phyloP scores from a whole-genome alignment of 1,140 invertebrate genomes.

The Pogonomyrmex californicus region DNA sequence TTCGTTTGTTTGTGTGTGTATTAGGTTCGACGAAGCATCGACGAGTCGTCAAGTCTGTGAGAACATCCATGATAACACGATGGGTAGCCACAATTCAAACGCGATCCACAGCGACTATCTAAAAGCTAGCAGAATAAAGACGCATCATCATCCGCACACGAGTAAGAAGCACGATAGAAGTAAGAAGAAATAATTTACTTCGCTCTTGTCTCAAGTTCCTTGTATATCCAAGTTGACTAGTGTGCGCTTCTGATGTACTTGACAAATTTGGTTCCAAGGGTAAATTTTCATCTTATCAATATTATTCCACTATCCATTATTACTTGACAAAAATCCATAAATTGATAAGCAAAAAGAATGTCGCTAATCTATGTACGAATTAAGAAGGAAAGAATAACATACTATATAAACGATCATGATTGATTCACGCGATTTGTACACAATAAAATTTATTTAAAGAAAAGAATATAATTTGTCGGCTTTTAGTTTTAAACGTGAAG shows the following conservation, averaged over 20 bases:
- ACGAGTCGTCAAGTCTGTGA: conserved; percentile 84
- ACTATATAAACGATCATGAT: neutral
- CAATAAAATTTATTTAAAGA: conserved; percentile 50
- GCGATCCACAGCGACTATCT: conserved; percentile 76
- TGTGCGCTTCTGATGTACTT: conserved; percentile 18
- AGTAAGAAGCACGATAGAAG: conserved; percentile 83
- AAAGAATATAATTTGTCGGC: neutral
- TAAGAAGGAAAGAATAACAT: conserved; percentile 1
- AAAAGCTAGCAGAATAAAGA: conserved; percentile 82
- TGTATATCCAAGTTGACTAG: conserved; percentile 32
- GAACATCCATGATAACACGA: conserved; percentile 78
- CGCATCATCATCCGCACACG: conserved; percentile 80
- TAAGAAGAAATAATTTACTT: conserved; percentile 83
- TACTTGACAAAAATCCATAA: conserved; percentile 12
- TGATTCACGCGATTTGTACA: conserved; percentile 37
- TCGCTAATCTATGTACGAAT: neutral
- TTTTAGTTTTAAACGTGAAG: conserved; percentile 22
- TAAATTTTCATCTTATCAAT: conserved; percentile 58
- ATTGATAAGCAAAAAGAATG: neutral
- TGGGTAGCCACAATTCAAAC: conserved; percentile 79
- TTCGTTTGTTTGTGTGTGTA: conserved; percentile 82
- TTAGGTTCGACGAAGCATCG: conserved; percentile 85
- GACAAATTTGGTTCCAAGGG: conserved; percentile 23
- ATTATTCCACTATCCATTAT: conserved; percentile 18
- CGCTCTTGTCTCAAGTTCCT: conserved; percentile 56